Base-by-base conservation (phyloP, 2,113 vertebrate genomes). In the Sander lucioperca region DNA sequence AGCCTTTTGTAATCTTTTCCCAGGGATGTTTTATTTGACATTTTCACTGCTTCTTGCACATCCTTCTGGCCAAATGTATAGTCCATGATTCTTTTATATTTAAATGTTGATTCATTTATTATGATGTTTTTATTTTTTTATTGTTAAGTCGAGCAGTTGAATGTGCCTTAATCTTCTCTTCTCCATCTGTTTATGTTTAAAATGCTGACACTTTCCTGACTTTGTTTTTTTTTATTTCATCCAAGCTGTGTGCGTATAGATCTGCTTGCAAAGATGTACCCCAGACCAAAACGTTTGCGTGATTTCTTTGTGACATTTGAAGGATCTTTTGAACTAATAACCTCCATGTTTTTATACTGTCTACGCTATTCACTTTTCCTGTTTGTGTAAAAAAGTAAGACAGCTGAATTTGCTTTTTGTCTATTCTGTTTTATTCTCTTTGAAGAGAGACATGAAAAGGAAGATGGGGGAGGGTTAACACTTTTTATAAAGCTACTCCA, bases 401-500 rank as follows among this genome's bases (percentile, higher is more conserved):
- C 14, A 66, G 77, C 77, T 79, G 84, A 82, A 78, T 78, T 74
- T 43, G 66, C 62, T 76, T 68, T 88, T 74, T 21, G 19, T 77
- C 30, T 54, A n/a, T 82, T 90, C 61, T 76, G 47, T 74, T 79
- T 67, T 81, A 84, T 86, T 86, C 78, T 81, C 80, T 85, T 85
- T 90, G 77, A 88, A 86, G 79, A 76, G 39, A 70, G 62, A 69
- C 1, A 1, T 80, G 62, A 71, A 88, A 84, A 73, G 63, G 19
- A 67, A 63, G 21, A 65, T n/a, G 16, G 39, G 39, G 21, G 27
- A 18, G 27, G 33, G 53, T 71, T 77, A 76, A 67, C 45, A 70
- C 57, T 69, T 84, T 88, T 75, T 47, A 77, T 67, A 57, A 86
- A 85, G 67, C 21, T 21, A 65, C 80, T 86, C 48, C 25, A 71